Percentiles rank a stretch among this genome's conserved stretches.
These are phyloP conservation scores for Drosophila austrosaltans DNA, from an alignment of 2,888 invertebrate genomes.

Conservation along the genomic window DNA sequence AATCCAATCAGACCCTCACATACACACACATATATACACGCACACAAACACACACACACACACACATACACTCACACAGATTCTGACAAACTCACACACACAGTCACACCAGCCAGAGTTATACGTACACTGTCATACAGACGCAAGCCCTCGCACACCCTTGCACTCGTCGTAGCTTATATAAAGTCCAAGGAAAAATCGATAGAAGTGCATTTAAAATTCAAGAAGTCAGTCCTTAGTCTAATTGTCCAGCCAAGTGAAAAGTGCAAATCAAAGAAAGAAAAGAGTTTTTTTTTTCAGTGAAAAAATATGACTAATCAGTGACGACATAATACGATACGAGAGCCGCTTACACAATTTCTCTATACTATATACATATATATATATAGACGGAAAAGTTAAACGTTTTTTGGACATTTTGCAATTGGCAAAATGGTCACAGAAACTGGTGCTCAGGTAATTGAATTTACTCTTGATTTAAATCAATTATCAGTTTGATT, in stretches of 20 bases:
- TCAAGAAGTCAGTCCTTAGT: conserved; percentile 28
- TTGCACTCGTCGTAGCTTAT: conserved; percentile 51
- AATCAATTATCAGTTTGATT: conserved; percentile 17
- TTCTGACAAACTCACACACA: conserved; percentile 48
- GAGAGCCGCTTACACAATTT: conserved; percentile 80
- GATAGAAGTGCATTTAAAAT: conserved; percentile 73
- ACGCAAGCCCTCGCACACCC: conserved; percentile 47
- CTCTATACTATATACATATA: conserved; percentile 72
- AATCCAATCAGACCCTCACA: conserved; percentile 71
- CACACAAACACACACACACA: conserved; percentile 43
- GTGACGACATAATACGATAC: conserved; percentile 77
- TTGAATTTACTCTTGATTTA: conserved; percentile 3
- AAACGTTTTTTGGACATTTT: conserved; percentile 28
- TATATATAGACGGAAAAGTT: conserved; percentile 27
- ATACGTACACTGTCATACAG: too few relatives aligned
- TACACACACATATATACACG: conserved; percentile 45
- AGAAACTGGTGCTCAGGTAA: conserved; percentile 84
- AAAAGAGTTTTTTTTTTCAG: conserved; percentile 26
- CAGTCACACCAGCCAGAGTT: conserved; percentile 2
- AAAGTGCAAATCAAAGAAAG: conserved; percentile 21
- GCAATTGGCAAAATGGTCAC: conserved; percentile 81
- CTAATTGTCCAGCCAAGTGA: conserved; percentile 9
- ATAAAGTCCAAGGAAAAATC: conserved; percentile 70
- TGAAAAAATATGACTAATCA: conserved; percentile 80
- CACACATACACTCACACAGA: conserved; percentile 12